These are phyloP conservation scores for Scomber colias DNA, from an alignment of 2,113 vertebrate genomes.

Conservation along the genomic window DNA sequence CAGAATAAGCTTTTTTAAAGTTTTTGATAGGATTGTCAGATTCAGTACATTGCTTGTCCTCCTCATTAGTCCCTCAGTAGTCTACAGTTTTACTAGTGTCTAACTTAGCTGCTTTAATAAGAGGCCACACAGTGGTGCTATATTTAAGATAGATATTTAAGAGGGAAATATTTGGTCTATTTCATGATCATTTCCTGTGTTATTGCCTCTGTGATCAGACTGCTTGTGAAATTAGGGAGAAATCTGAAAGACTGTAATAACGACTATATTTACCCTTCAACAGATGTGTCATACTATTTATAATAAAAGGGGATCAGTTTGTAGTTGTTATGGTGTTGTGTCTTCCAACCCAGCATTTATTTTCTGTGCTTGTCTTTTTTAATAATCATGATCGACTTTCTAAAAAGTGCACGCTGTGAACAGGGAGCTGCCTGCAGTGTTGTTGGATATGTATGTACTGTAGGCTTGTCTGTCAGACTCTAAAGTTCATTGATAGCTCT, in stretches of 20 bases:
- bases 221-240: not conserved
- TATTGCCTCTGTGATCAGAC: not conserved
- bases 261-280: not conserved
- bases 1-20: slow-evolving; percentile 8
- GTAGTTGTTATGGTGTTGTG: not conserved
- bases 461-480: not conserved
- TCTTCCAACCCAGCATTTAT: not conserved
- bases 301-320: not conserved
- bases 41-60: slow-evolving; percentile 16
- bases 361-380: not conserved
- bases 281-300: slow-evolving; percentile 1
- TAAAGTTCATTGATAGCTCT: slow-evolving; percentile 1
- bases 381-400: not conserved
- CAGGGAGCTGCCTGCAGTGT: slow-evolving; percentile 4
- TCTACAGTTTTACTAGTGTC: not conserved
- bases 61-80: slow-evolving; percentile 39
- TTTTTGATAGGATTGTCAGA: slow-evolving; percentile 1
- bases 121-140: not conserved
- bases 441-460: not conserved
- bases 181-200: not conserved
- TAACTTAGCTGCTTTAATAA: slow-evolving; percentile 32
- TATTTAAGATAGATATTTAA: not conserved
- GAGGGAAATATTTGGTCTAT: not conserved
- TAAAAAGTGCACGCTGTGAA: not conserved
- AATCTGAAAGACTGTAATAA: not conserved